Evolutionary conservation across 2,113 vertebrate species (phyloP).

Genomic region (Heterochromis multidens): DNA sequence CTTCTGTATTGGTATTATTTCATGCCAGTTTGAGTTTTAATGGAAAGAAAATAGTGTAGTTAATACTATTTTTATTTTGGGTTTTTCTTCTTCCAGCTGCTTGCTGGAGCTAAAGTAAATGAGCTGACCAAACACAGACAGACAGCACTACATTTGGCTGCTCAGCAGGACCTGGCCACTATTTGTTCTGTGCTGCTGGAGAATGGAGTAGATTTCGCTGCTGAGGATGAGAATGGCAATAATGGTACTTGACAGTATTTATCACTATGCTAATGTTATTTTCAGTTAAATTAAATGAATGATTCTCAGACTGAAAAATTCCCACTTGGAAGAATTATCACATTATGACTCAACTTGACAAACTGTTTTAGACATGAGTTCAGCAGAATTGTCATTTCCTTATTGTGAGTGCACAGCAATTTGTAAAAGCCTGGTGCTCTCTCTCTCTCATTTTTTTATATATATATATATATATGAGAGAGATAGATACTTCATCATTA

Average conservation of each 20-base stretch:
- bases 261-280: not conserved
- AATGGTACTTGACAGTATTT: conserved; percentile 79
- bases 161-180: conserved; percentile 94
- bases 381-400: not conserved
- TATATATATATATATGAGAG: no score
- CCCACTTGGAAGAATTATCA: not conserved
- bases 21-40: not conserved
- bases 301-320: not conserved
- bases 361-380: not conserved
- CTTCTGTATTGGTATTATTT: not conserved
- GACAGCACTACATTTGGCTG: conserved; percentile 93
- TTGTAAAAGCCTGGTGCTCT: no score
- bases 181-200: conserved; percentile 96
- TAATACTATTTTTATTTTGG: not conserved
- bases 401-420: not conserved
- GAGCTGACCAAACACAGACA: conserved; percentile 97
- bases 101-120: conserved; percentile 95
- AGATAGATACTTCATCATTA: not conserved
- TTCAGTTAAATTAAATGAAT: not conserved
- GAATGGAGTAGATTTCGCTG: conserved; percentile 91
- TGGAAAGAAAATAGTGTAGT: not conserved
- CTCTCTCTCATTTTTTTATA: no score
- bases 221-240: conserved; percentile 96
- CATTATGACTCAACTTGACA: not conserved
- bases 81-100: conserved; percentile 76